Base-by-base conservation (phyloP, 92 coral and sea anemone genomes). In the Muricea muricata region DNA sequence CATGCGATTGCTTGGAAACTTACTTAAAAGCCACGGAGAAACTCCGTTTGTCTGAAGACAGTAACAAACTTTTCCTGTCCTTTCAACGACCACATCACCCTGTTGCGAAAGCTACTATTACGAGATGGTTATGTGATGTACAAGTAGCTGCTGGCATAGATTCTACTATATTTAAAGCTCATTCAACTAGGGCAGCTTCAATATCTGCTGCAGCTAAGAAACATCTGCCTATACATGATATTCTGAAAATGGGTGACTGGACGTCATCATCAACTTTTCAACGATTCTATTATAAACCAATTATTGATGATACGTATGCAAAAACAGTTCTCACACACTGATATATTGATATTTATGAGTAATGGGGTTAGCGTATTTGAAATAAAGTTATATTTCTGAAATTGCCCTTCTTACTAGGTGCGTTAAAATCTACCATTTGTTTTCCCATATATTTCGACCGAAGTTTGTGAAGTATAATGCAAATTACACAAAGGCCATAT, bases 51-150 rank as follows among this genome's bases (percentile, higher is more conserved):
- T 9, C 28, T 4, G 42, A 33, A 24, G 69, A 54, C 20, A 26
- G 52, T 41, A 54, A 32, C 70, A 54, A 54, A 24, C 50, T 77
- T 54, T 77, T 77, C 48, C 82, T 54, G 9, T 54, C 82, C 15
- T 28, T 77, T 29, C 82, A 54, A 57, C 46, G 70, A 25, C 92
- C 95, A 28, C 91, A 86, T 84, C 91, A 87, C 18, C 89, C 95
- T 24, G 91, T 88, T 0, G 87, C 91, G 13, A 83, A 73, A 73
- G 89, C 77, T 70, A 76, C 91, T 37, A 79, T 86, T 42, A 66
- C 92, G 54, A 73, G 90, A 73, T 91, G 92, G 94, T 30, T 91
- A 24, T 85, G 84, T 73, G 90, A 85, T 65, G 73, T 80, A 39
- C 76, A 88, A 78, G 15, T 52, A 33, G 86, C 68, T 28, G 90